Evolutionary conservation across 2,888 invertebrate species (phyloP).

Genomic region (Drosophila mulleri): DNA sequence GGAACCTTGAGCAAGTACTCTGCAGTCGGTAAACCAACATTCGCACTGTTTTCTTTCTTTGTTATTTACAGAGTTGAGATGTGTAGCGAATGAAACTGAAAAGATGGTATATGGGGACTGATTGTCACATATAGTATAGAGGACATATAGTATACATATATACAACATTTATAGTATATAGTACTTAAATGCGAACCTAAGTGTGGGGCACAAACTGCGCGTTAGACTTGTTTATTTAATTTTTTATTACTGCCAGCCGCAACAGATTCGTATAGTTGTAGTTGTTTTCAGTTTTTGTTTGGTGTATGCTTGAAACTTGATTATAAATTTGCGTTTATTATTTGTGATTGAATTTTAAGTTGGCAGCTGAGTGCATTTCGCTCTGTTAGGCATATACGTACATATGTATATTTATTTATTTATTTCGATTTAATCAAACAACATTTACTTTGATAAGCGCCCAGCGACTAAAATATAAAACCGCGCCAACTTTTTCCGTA

Average conservation of each 20-base stretch:
- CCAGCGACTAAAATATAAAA: conserved; percentile 5
- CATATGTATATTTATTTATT: too few species aligned
- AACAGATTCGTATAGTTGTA: conserved; percentile 28
- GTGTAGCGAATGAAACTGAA: conserved; percentile 4
- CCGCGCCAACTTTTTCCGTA: conserved; percentile 30
- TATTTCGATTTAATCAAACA: neutral
- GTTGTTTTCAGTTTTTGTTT: conserved; percentile 10
- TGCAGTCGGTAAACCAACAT: too few species aligned
- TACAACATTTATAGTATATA: neutral
- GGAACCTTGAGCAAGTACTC: too few species aligned
- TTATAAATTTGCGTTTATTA: conserved; percentile 23
- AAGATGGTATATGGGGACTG: conserved; percentile 4
- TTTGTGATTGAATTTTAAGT: conserved; percentile 20
- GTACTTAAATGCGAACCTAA: conserved; percentile 12
- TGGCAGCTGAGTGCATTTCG: conserved; percentile 21
- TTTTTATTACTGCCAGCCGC: conserved; percentile 60
- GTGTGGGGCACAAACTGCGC: conserved; percentile 57
- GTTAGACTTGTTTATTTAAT: conserved; percentile 61
- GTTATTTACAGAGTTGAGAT: neutral
- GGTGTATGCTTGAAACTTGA: conserved; percentile 43
- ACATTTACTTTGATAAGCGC: conserved; percentile 17
- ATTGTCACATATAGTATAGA: neutral
- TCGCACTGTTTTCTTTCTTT: neutral
- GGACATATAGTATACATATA: neutral
- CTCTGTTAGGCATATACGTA: too few species aligned